phyloP scores from a whole-genome alignment of 2,113 vertebrate species.

The Podilymbus podiceps region DNA sequence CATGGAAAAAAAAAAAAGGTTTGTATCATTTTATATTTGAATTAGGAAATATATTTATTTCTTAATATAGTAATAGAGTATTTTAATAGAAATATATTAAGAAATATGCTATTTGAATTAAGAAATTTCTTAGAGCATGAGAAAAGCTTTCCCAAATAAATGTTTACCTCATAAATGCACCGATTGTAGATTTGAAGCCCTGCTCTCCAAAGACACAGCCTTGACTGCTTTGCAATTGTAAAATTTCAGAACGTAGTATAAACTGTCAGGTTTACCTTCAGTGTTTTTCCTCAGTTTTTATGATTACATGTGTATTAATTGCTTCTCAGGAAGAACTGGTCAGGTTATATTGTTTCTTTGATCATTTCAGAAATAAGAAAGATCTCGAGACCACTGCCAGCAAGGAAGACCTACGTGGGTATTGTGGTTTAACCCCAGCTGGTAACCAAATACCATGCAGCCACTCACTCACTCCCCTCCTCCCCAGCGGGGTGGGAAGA shows the following conservation, averaged over 20 bases:
- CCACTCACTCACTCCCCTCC: too few relatives aligned
- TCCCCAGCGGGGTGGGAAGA: too few relatives aligned
- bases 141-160: not conserved
- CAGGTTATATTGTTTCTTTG: not conserved
- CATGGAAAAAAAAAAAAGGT: not conserved
- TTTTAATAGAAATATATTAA: too few relatives aligned
- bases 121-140: not conserved
- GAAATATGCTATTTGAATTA: not conserved
- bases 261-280: not conserved
- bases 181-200: not conserved
- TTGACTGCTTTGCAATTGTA: not conserved
- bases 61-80: too few relatives aligned
- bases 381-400: rapidly evolving
- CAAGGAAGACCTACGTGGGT: not conserved
- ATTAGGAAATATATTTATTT: not conserved
- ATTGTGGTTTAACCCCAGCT: too few relatives aligned
- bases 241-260: not conserved
- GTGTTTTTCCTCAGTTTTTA: not conserved
- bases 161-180: not conserved
- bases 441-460: too few relatives aligned
- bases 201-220: not conserved
- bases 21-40: not conserved
- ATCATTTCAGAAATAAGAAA: not conserved
- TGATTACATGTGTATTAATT: not conserved
- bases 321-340: not conserved